Percentiles rank a stretch among this genome's conserved stretches.
phyloP scores from a whole-genome alignment of 64 coral and sea anemone genomes.

The Cladopsammia gracilis region DNA sequence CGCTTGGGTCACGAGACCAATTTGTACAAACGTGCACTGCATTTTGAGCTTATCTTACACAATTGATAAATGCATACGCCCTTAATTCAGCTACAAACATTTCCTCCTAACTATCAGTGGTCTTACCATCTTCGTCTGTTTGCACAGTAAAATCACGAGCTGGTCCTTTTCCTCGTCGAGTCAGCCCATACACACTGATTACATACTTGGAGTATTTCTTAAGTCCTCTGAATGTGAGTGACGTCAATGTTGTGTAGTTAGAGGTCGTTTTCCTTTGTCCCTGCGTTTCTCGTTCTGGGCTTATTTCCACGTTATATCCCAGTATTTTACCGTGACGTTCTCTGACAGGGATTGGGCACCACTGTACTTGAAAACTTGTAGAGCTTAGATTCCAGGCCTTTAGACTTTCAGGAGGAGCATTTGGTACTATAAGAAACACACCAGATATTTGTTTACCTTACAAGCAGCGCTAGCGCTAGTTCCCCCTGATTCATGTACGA shows the following conservation, averaged over 20 bases:
- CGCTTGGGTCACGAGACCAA: no score
- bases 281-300: background rate
- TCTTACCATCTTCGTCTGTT: conserved; percentile 42
- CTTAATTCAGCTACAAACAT: no score
- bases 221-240: background rate
- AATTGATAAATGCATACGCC: no score
- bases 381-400: conserved; percentile 24
- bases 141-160: background rate
- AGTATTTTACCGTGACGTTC: conserved; percentile 19
- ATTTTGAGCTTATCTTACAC: no score
- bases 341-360: background rate
- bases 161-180: conserved; percentile 1
- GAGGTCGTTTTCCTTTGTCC: background rate
- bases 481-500: no score
- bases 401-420: conserved; percentile 13
- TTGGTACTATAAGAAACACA: background rate
- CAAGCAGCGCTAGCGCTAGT: no score
- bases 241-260: background rate
- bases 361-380: background rate
- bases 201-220: conserved; percentile 10
- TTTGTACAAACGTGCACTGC: no score
- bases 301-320: background rate
- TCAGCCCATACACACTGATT: background rate
- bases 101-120: no score
- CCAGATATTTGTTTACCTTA: no score